These are phyloP conservation scores for Fregata magnificens DNA, from an alignment of 2,113 vertebrate species.

Conservation along the genomic window DNA sequence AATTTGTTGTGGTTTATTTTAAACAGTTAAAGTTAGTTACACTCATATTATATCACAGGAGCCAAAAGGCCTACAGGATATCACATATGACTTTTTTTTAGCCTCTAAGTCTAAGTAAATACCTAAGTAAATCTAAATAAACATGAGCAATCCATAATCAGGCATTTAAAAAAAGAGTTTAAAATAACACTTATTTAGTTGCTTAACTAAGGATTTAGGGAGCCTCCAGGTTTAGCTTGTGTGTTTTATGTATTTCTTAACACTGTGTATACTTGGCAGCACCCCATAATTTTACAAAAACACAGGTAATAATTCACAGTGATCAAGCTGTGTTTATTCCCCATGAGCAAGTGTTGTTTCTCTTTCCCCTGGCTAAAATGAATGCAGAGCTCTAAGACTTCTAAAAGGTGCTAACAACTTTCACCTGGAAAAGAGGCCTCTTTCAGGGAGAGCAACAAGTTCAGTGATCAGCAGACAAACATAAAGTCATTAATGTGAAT, in stretches of 20 bases:
- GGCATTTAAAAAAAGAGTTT: background rate
- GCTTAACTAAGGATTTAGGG: background rate
- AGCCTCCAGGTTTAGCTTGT: background rate
- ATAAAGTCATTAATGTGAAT: background rate
- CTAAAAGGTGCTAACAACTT: constrained; percentile 27
- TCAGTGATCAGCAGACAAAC: background rate
- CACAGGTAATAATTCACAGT: background rate
- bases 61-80: background rate
- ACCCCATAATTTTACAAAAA: constrained; percentile 37
- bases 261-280: background rate
- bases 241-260: constrained; percentile 6
- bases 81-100: background rate
- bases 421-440: constrained; percentile 20
- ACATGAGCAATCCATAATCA: background rate
- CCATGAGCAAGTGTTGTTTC: background rate
- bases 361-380: background rate
- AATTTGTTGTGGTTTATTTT: background rate
- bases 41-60: background rate
- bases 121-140: background rate
- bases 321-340: constrained; percentile 12
- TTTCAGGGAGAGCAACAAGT: background rate
- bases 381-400: background rate
- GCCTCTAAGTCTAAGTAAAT: background rate
- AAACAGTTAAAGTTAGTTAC: background rate
- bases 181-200: background rate